Evolutionary conservation across 2,113 vertebrate species (phyloP), one percentile per base, ranked within the genome.

Genomic region (Aythya baeri): DNA sequence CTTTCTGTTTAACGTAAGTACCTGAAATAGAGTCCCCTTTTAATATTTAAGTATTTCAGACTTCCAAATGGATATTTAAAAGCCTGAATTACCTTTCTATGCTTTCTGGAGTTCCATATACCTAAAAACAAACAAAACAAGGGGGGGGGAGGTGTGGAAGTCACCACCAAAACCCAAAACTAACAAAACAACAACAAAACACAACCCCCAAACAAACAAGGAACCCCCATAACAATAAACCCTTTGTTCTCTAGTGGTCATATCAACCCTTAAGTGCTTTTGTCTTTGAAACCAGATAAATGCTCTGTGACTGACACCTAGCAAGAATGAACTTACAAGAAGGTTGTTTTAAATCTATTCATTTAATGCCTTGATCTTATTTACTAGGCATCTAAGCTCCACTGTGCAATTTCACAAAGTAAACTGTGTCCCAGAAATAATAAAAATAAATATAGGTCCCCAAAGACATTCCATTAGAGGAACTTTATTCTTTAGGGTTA

Each of bases 1-100:
- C 97, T 98, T 97, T 98, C 97, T 97, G 88, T 97, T 96, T 95
- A 96, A 93, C 4, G 2, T 68, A 86, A 96, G 87, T 87, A 96
- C 74, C 95, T 92, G 61, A 92, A 79, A 65, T 44, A 93, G 79
- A 94, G 57, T 70, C 70, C 55, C 6, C 72, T 94, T 90, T 88
- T 88, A 90, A 95, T 66, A 85, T 85, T 87, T 46, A 86, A 63
- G 83, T 78, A 62, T 78, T 94, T 88, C 63, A 86, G 72, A 25
- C 38, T 71, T 61, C 26, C 76, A 94, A 17, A 0, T 57, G 23
- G 62, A 57, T 15, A 50, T 93, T 14, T 17, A 38, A 74, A 91
- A 89, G 52, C 12, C 3, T 16, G 79, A 41, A 16, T 63, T 15
- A 58, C 77, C 21, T 62, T 68, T 49, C 36, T 29, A 22, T 31